Base-by-base conservation (phyloP, 2,113 vertebrate genomes). In the Ibidorhyncha struthersii region DNA sequence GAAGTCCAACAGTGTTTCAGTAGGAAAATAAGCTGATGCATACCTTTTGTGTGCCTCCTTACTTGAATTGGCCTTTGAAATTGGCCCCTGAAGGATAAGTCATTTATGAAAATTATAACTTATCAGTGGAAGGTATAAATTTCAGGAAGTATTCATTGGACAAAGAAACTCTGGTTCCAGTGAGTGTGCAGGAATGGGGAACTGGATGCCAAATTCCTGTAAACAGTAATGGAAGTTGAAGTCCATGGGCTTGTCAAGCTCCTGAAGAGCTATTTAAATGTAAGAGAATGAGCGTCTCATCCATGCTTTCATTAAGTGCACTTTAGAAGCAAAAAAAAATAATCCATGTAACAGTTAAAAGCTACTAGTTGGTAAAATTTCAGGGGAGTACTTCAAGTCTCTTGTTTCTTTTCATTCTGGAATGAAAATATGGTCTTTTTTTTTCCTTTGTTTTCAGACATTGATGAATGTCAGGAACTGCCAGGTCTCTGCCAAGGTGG, bases 401-500 rank as follows among this genome's bases (percentile, higher is more conserved):
- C 34, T 23, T 83, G 22, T 81, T 86, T 41, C 12, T 85, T 69
- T 85, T 53, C 50, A n/a, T 69, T 65, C 41, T 53, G 56, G 41
- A 90, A 74, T 91, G 18, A 87, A 96, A 93, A 91, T n/a, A 50
- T 19, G 9, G 8, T 94, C 32, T 38, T 1, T 1, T 43, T 43
- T 83, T 83, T 65, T 89, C 61, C 61, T 94, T 84, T 87, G 21
- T 91, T 89, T 95, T 59, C 87, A 99, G 99, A 99, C 87, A 99
- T 99, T 59, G 99, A 99, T 61, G 99, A 99, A 93, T 99, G 99
- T 94, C 98, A 98, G 93, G 98, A 99, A 86, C 93, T 99, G 45
- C 99, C 99, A 26, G 99, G 99, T 27, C 98, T 99, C 67, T 99
- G 99, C 95, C 98, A 98, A 76, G 98, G 98, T 41, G 99, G 99